Evolutionary conservation across 2,888 invertebrate species (phyloP), one percentile per base, ranked within the genome.

Genomic region (Drosophila paranaensis): DNA sequence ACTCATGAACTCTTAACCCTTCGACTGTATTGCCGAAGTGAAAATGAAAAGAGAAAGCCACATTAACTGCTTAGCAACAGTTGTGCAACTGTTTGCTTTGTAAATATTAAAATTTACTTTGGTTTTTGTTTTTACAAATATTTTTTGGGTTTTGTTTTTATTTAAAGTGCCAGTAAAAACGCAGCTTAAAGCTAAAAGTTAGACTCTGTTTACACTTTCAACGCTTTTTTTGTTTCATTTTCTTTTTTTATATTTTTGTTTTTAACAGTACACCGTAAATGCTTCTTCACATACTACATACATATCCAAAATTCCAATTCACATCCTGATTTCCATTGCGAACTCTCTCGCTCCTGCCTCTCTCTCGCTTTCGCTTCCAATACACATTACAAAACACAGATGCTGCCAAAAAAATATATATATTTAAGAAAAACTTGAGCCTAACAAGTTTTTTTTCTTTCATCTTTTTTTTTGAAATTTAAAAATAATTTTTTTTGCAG

Each of bases 141-240:
- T 82, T 83, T 50, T 77, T 88, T 77, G 73, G 68, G 65, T 79
- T 83, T 68, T 61, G 40, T 71, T 69, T 73, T 90, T 90, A 82
- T 90, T 90, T 90, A 71, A 90, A 90, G 89, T 90, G 89, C 90
- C 90, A 89, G 88, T 90, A 90, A 89, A 89, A 89, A 89, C 89
- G 90, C 89, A 87, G 89, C 89, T 89, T 89, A 89, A 84, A 88
- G 86, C 88, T 87, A 87, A 86, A 85, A 86, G 88, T 87, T 87
- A 87, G 86, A 87, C 86, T 88, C 88, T 87, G 86, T 88, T 86
- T 87, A 87, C 82, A 87, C 86, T 88, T 87, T 87, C 72, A 87
- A 86, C 86, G 85, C 88, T 84, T 79, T 57, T 57, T 71, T 50
- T 71, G 76, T 63, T 56, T 55, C 43, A 63, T 70, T 82, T 82